Evolutionary conservation across 1,140 invertebrate genomes (phyloP).

Genomic region (Oryzaephilus surinamensis): DNA sequence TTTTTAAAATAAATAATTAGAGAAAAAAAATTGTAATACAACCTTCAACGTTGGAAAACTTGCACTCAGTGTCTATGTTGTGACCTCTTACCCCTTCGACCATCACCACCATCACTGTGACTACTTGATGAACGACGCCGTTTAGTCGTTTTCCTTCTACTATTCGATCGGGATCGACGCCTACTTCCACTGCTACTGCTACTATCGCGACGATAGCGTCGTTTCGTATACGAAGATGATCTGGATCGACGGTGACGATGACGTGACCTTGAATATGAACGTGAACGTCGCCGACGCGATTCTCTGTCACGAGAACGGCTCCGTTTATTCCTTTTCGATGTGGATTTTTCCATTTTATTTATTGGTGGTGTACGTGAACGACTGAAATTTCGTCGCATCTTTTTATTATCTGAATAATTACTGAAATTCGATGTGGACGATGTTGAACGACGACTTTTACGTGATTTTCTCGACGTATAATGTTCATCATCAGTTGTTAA

Average conservation of each 20-base stretch:
- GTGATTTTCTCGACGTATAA: conserved; percentile 7
- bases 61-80: conserved; percentile 5
- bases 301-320: conserved; percentile 8
- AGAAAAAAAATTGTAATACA: neutral
- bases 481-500: conserved; percentile 10
- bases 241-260: conserved; percentile 4
- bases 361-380: neutral
- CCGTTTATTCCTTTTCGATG: conserved; percentile 9
- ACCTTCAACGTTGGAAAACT: neutral
- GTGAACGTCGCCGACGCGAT: conserved; percentile 10
- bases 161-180: neutral
- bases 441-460: conserved; percentile 8
- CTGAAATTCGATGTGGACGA: conserved; percentile 10
- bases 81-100: conserved; percentile 4
- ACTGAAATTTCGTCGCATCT: neutral
- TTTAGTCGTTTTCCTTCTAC: neutral
- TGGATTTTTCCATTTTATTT: conserved; percentile 7
- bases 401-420: neutral
- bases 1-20: no score
- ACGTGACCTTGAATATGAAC: conserved; percentile 13
- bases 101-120: no score
- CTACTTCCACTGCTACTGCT: neutral
- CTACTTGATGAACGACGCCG: neutral
- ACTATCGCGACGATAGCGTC: neutral
- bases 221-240: neutral